Evolutionary conservation across 1,140 invertebrate species (phyloP).

Genomic region (Trinorchestia longiramus): DNA sequence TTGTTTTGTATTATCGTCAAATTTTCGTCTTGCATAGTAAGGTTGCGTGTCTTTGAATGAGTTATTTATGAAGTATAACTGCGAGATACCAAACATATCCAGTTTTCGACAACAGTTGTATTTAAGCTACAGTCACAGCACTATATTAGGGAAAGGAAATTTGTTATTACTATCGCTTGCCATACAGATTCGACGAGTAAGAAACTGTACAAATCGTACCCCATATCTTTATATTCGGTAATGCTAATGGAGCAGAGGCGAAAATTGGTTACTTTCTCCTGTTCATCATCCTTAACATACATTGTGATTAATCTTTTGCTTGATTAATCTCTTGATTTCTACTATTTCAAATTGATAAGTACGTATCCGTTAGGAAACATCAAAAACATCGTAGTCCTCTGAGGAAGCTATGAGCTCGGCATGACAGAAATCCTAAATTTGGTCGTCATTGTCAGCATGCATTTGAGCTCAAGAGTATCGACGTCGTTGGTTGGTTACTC

Average conservation of each 20-base stretch:
- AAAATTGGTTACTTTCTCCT: neutral
- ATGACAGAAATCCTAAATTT: neutral
- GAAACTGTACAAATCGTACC: neutral
- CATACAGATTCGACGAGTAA: neutral
- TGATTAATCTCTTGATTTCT: neutral
- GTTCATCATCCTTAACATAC: neutral
- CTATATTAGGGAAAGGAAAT: neutral
- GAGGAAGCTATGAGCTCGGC: too few relatives aligned
- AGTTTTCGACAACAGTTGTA: neutral
- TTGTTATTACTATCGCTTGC: neutral
- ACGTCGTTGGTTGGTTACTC: neutral
- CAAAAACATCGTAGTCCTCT: neutral
- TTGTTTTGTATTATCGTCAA: neutral
- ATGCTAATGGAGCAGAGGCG: neutral
- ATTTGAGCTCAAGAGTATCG: neutral
- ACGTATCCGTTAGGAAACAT: neutral
- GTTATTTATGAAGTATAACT: neutral
- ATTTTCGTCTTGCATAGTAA: neutral
- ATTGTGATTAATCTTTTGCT: neutral
- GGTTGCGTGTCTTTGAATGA: neutral
- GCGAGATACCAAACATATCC: neutral
- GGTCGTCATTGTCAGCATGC: neutral
- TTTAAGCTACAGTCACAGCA: neutral
- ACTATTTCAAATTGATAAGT: neutral
- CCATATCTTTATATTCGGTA: neutral